These are phyloP conservation scores for Drosophila hamatofila DNA, from an alignment of 2,888 invertebrate genomes.

Conservation along the genomic window DNA sequence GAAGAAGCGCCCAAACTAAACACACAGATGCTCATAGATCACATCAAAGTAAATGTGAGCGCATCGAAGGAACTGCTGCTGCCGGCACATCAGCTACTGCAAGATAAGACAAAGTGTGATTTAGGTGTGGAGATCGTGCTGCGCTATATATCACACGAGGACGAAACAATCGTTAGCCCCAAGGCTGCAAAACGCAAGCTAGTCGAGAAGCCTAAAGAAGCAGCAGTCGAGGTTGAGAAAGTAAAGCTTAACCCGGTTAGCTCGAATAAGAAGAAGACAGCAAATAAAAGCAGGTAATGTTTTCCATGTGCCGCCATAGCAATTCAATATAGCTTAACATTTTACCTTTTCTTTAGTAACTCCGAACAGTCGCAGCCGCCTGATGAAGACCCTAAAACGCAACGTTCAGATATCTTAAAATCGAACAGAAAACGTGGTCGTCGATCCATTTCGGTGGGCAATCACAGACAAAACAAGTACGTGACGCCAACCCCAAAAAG, in stretches of 20 bases:
- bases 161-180: neutral
- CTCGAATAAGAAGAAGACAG: neutral
- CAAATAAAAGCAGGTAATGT: constrained; percentile 4
- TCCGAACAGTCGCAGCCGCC: neutral
- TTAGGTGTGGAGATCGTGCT: constrained; percentile 42
- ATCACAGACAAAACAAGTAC: neutral
- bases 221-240: neutral
- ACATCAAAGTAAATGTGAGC: constrained; percentile 50
- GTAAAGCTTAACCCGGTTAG: neutral
- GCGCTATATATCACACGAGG: constrained; percentile 36
- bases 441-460: constrained; percentile 58
- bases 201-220: neutral
- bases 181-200: constrained; percentile 25
- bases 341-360: neutral
- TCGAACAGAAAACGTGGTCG: constrained; percentile 34
- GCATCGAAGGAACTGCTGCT: constrained; percentile 17
- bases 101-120: neutral
- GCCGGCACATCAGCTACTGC: constrained; percentile 17
- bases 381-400: neutral
- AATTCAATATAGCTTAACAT: neutral
- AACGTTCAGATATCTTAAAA: neutral
- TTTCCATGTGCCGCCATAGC: neutral
- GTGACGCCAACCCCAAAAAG: neutral
- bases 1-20: constrained; percentile 38
- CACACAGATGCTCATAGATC: constrained; percentile 47